Evolutionary conservation across 92 coral and sea anemone genomes (phyloP).

Genomic region (Phenganax stokvisi): DNA sequence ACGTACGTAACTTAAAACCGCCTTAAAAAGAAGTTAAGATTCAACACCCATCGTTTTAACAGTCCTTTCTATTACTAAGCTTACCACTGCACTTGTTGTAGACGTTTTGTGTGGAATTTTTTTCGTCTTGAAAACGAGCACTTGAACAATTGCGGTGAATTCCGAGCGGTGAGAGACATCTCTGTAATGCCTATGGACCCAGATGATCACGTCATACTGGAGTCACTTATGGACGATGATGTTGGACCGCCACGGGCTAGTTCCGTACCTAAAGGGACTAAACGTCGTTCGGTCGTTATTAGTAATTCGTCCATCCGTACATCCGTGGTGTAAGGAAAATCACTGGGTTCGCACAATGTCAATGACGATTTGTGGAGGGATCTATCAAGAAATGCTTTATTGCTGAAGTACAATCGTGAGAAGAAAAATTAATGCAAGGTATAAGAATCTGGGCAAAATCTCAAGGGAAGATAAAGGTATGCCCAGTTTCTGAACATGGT

Average conservation of each 20-base stretch:
- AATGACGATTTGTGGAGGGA: too few relatives aligned
- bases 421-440: too few relatives aligned
- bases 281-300: conserved; percentile 12
- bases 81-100: conserved; percentile 16
- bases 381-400: too few relatives aligned
- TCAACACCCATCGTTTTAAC: too few relatives aligned
- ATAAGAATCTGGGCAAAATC: too few relatives aligned
- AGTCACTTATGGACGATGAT: conserved; percentile 82
- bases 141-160: conserved; percentile 94
- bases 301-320: conserved; percentile 1
- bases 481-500: too few relatives aligned
- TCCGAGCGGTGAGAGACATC: conserved; percentile 97
- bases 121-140: conserved; percentile 97
- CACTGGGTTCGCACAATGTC: too few relatives aligned
- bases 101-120: conserved; percentile 98
- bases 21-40: too few relatives aligned
- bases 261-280: not conserved
- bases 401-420: too few relatives aligned
- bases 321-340: not conserved
- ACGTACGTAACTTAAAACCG: not conserved
- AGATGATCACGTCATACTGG: conserved; percentile 66
- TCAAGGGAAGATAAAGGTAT: too few relatives aligned
- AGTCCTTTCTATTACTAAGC: too few relatives aligned
- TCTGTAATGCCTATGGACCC: conserved; percentile 93
- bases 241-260: conserved; percentile 20